Evolutionary conservation across 2,113 vertebrate genomes (phyloP).

Genomic region (Sphyrna mokarran): DNA sequence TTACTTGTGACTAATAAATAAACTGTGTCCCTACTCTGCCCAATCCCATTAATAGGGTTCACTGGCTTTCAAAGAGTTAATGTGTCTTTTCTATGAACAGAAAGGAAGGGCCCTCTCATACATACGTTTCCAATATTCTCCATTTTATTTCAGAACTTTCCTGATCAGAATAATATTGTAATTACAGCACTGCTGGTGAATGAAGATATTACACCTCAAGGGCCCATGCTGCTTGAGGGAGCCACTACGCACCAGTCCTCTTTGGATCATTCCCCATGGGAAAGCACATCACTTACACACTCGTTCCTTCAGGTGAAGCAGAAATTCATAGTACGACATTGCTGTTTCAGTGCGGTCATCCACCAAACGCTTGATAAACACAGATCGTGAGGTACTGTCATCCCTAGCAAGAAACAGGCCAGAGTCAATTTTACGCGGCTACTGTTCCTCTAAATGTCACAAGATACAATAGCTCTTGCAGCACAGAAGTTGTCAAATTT

Average conservation of each 20-base stretch:
- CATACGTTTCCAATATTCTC: neutral
- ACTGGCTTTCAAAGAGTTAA: neutral
- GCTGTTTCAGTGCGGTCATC: slow-evolving; percentile 37
- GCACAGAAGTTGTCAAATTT: neutral
- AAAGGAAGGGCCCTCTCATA: neutral
- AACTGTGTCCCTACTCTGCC: too few relatives aligned
- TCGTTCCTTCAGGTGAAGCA: slow-evolving; percentile 38
- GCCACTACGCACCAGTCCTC: neutral
- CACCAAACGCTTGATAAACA: slow-evolving; percentile 28
- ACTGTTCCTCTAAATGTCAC: neutral
- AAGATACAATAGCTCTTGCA: neutral
- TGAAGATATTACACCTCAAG: neutral
- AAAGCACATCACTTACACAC: slow-evolving; percentile 32
- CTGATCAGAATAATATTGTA: neutral
- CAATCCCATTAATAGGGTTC: neutral
- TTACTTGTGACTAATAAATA: too few relatives aligned
- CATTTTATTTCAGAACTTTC: neutral
- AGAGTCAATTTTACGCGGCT: too few relatives aligned
- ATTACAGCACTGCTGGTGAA: too few relatives aligned
- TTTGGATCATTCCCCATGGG: neutral
- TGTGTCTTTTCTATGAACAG: neutral
- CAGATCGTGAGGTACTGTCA: slow-evolving; percentile 1
- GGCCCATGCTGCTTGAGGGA: neutral
- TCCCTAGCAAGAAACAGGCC: slow-evolving; percentile 13
- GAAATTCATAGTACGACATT: slow-evolving; percentile 39